Percentiles rank a stretch among this genome's conserved stretches.
Evolutionary conservation across 1,140 invertebrate species (phyloP).

Genomic region (Drosophila rufa): DNA sequence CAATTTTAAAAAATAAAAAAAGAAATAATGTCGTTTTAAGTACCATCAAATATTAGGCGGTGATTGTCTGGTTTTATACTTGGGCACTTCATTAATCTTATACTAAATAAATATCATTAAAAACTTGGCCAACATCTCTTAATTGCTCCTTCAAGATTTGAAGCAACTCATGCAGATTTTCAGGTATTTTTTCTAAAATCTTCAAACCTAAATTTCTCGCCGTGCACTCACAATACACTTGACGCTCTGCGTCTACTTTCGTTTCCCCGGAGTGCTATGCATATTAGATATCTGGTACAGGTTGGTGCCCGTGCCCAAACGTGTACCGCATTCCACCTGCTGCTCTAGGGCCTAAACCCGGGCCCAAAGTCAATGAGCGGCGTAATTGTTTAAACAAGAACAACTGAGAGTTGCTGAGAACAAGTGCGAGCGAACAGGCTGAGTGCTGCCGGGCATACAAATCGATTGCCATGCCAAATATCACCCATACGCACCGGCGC

Average conservation of each 20-base stretch:
- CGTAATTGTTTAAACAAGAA: slow-evolving; percentile 65
- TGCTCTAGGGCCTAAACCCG: slow-evolving; percentile 1
- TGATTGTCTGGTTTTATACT: too few species aligned
- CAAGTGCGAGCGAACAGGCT: not conserved
- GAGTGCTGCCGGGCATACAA: slow-evolving; percentile 45
- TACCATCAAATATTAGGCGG: too few species aligned
- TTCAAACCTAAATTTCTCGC: not conserved
- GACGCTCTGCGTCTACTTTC: slow-evolving; percentile 30
- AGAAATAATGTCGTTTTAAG: not conserved
- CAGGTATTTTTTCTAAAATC: not conserved
- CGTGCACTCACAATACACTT: slow-evolving; percentile 23
- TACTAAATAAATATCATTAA: too few species aligned
- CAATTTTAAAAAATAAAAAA: not conserved
- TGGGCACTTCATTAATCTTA: too few species aligned
- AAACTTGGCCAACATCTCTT: too few species aligned
- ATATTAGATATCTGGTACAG: slow-evolving; percentile 68
- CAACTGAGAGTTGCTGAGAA: slow-evolving; percentile 19
- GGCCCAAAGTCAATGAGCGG: slow-evolving; percentile 34
- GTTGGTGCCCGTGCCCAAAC: slow-evolving; percentile 5
- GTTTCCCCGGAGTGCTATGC: slow-evolving; percentile 51
- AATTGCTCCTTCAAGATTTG: too few species aligned
- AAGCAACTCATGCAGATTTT: too few species aligned
- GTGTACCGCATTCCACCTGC: slow-evolving; percentile 18
- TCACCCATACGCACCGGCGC: slow-evolving; percentile 44
- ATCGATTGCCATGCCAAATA: slow-evolving; percentile 55